Conservation (phyloP, 1,140 invertebrate species). For the Andricus grossulariae region DNA sequence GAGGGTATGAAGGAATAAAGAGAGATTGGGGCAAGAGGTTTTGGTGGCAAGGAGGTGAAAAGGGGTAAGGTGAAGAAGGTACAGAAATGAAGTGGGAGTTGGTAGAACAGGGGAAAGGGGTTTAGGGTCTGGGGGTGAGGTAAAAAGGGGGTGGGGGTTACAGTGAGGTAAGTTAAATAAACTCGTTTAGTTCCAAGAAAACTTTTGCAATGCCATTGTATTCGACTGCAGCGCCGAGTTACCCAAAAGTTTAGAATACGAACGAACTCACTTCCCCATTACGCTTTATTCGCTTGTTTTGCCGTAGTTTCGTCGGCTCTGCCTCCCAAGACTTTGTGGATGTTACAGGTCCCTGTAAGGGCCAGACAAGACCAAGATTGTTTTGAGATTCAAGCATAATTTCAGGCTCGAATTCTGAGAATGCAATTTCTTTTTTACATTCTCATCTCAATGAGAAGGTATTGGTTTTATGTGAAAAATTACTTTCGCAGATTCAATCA, state of each 20-base stretch:
- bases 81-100: constrained; percentile 10
- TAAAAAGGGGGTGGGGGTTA: constrained; percentile 37
- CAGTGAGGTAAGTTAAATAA: constrained; percentile 68
- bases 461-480: no score
- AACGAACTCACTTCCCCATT: constrained; percentile 69
- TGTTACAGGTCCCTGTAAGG: constrained; percentile 10
- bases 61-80: constrained; percentile 11
- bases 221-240: constrained; percentile 60
- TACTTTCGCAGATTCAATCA: no score
- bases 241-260: constrained; percentile 63
- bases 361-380: constrained; percentile 9
- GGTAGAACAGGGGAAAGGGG: neutral
- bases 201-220: constrained; percentile 69
- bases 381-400: constrained; percentile 14
- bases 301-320: constrained; percentile 35
- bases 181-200: constrained; percentile 53
- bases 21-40: constrained; percentile 36
- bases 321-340: neutral
- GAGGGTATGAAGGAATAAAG: constrained; percentile 31
- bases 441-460: no score
- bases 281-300: constrained; percentile 71
- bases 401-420: neutral
- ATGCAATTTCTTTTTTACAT: neutral
- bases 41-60: constrained; percentile 34
- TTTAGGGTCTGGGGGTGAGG: neutral